Percentiles rank a stretch among this genome's conserved stretches.
Evolutionary conservation across 2,888 invertebrate species (phyloP).

Genomic region (Lathronympha strigana): DNA sequence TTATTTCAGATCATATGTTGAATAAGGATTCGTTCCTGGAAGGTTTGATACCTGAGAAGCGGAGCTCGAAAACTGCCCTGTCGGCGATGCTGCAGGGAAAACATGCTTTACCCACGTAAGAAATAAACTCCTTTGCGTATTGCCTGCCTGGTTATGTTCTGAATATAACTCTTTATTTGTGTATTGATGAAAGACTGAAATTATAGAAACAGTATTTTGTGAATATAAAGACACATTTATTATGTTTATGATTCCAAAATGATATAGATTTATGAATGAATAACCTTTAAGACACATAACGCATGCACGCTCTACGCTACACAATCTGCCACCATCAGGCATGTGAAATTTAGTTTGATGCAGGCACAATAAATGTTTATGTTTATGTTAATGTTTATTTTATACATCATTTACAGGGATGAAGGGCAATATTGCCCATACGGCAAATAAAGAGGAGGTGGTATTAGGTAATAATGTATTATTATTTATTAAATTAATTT

Average conservation of each 20-base stretch:
- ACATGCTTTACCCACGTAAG: constrained; percentile 67
- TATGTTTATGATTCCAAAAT: too few relatives aligned
- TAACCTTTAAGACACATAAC: too few relatives aligned
- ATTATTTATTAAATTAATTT: constrained; percentile 49
- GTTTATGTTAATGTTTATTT: neutral
- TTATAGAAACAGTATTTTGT: too few relatives aligned
- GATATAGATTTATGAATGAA: too few relatives aligned
- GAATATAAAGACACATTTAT: too few relatives aligned
- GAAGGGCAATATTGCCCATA: constrained; percentile 64
- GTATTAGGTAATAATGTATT: constrained; percentile 47
- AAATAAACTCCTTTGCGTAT: too few relatives aligned
- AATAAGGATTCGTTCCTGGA: constrained; percentile 62
- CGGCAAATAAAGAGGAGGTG: constrained; percentile 57
- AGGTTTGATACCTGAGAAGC: constrained; percentile 55
- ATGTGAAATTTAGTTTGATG: too few relatives aligned
- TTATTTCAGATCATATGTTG: constrained; percentile 50
- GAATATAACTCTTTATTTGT: too few relatives aligned
- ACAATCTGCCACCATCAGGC: too few relatives aligned
- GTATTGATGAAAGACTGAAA: too few relatives aligned
- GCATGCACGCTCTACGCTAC: too few relatives aligned
- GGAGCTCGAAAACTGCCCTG: constrained; percentile 72
- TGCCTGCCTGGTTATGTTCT: too few relatives aligned
- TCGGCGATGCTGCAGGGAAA: constrained; percentile 72
- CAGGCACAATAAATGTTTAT: neutral
- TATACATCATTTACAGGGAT: constrained; percentile 56